Base-by-base conservation (phyloP, 92 coral and sea anemone genomes). In the Epizoanthus fatuus region DNA sequence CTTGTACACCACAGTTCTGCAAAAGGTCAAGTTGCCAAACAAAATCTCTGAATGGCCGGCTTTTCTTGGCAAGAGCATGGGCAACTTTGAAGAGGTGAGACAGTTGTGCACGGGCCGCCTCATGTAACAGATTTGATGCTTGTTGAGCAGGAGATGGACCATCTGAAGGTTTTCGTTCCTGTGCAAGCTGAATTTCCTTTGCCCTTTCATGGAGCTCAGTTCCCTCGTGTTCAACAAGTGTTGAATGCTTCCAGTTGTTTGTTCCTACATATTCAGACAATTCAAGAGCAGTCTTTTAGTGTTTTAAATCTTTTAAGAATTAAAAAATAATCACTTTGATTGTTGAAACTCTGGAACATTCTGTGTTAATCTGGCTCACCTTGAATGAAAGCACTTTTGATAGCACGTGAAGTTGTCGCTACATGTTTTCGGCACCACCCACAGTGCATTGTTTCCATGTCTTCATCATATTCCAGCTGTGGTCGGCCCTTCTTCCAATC, bases 1-100 rank as follows among this genome's bases (percentile, higher is more conserved):
- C 74, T 40, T 69, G 55, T 42, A 69, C 74, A n/a, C 52, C 55
- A 69, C 54, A 69, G 74, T 15, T 69, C 74, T 69, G 11, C 74
- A 69, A 79, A 79, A 74, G 49, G 20, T 84, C 64, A 25, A 69
- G 70, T 19, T 63, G 88, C 91, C 84, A 81, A 9, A 72, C 79
- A 49, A 40, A 83, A 67, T 84, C 89, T 29, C 12, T 83, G 84
- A 89, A 89, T 73, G 85, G 92, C 13, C 89, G 13, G 53, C 79
- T 84, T 79, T 74, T 84, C 81, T 75, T 88, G 39, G 88, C 88
- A 58, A 89, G 44, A 51, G 81, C 72, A 53, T 89, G 92, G 12
- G 84, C 79, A 11, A 85, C 75, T 71, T 79, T 72, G 40, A 81
- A 87, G 76, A 71, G 76, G 39, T 45, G 76, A 71, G 59, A 71